A percentile compares a stretch with the other conserved stretches of the same genome.
These are phyloP conservation scores for Carterocephalus palaemon DNA, from an alignment of 2,888 invertebrate genomes.

Conservation along the genomic window DNA sequence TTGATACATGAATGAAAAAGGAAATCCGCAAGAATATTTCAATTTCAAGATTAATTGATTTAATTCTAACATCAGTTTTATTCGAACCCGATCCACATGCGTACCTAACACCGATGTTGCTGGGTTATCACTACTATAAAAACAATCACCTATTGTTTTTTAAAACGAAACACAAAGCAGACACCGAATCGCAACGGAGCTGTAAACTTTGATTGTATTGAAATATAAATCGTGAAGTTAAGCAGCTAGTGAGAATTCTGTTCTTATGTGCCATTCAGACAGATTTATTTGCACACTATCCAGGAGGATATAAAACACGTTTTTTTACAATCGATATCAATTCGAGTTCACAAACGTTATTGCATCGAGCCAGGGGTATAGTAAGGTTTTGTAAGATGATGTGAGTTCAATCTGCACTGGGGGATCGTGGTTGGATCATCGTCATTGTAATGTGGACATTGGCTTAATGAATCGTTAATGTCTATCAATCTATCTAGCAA, in stretches of 20 bases:
- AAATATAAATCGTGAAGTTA: slow-evolving; percentile 16
- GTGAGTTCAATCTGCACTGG: too few species aligned
- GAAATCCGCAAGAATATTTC: too few species aligned
- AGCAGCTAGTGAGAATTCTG: slow-evolving; percentile 8
- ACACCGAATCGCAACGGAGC: slow-evolving; percentile 12
- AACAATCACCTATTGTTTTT: slow-evolving; percentile 6
- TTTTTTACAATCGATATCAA: slow-evolving; percentile 1
- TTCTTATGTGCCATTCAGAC: not conserved
- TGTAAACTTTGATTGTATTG: slow-evolving; percentile 18
- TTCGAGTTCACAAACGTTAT: not conserved
- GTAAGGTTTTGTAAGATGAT: too few species aligned
- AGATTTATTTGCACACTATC: not conserved
- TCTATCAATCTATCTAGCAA: too few species aligned
- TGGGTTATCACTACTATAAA: slow-evolving; percentile 3
- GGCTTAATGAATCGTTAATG: too few species aligned
- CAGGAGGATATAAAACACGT: not conserved
- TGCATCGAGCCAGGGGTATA: too few species aligned
- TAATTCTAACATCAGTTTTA: too few species aligned
- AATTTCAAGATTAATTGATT: too few species aligned
- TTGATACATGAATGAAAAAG: too few species aligned
- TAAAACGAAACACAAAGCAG: slow-evolving; percentile 12
- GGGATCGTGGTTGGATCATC: too few species aligned
- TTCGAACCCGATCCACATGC: too few species aligned
- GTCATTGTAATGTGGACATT: too few species aligned
- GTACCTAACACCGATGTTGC: not conserved